Percentiles rank a stretch among this genome's conserved stretches.
Evolutionary conservation across 2,888 invertebrate species (phyloP).

Genomic region (Lydus trimaculatus): DNA sequence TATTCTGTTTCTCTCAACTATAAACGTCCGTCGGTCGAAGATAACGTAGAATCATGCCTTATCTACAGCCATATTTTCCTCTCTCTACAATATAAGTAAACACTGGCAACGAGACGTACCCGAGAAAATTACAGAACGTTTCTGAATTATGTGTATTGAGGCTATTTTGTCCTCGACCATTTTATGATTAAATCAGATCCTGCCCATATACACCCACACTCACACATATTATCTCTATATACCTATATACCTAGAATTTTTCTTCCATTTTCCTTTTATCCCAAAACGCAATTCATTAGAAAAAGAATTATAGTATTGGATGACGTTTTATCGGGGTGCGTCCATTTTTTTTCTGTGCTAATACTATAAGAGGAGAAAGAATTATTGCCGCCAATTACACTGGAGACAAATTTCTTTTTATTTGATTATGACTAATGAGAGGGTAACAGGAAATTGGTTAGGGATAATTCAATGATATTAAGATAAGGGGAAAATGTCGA

Average conservation of each 20-base stretch:
- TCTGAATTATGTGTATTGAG: constrained; percentile 48
- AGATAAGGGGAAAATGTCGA: not conserved
- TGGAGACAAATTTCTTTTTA: not conserved
- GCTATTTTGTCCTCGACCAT: constrained; percentile 3
- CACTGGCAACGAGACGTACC: constrained; percentile 41
- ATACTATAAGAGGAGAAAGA: not conserved
- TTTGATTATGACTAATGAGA: not conserved
- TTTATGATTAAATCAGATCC: not conserved
- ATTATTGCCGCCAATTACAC: not conserved
- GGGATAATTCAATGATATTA: not conserved
- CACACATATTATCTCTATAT: no score
- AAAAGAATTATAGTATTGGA: not conserved
- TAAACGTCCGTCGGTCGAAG: constrained; percentile 42
- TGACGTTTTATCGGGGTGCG: not conserved
- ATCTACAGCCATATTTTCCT: constrained; percentile 58
- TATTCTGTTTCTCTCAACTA: not conserved
- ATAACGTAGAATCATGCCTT: constrained; percentile 58
- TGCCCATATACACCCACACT: not conserved
- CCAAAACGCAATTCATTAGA: not conserved
- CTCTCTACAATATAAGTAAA: not conserved
- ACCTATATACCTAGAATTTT: not conserved
- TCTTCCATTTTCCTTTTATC: not conserved
- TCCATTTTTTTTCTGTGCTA: not conserved
- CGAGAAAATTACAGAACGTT: constrained; percentile 50
- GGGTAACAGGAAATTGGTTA: not conserved